Evolutionary conservation across 2,888 invertebrate genomes (phyloP).

Genomic region (Ganaspis brasiliensis): DNA sequence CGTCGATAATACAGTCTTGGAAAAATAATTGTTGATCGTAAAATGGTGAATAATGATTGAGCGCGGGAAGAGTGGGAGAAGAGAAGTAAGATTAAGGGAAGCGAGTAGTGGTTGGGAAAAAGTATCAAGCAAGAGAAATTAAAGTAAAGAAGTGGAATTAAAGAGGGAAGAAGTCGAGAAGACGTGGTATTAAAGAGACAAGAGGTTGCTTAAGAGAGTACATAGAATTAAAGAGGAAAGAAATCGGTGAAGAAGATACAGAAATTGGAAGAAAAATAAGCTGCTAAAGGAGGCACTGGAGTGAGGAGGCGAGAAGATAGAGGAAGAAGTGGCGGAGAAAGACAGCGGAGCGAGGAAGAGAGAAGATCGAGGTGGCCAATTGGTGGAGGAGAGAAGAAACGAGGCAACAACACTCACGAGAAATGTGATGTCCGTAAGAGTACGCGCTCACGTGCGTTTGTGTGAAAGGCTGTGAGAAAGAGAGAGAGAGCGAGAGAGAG

Average conservation of each 20-base stretch:
- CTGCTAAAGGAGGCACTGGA: not conserved
- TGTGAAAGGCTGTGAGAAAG: slow-evolving; percentile 48
- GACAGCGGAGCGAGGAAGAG: slow-evolving; percentile 9
- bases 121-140: too few species aligned
- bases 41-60: too few species aligned
- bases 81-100: too few species aligned
- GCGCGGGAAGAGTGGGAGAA: too few species aligned
- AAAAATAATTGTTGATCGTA: too few species aligned
- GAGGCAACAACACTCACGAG: slow-evolving; percentile 37
- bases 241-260: slow-evolving; percentile 49
- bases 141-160: too few species aligned
- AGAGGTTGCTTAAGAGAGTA: slow-evolving; percentile 36
- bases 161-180: slow-evolving; percentile 58
- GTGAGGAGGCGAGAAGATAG: slow-evolving; percentile 45
- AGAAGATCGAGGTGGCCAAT: slow-evolving; percentile 23
- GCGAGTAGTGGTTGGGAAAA: too few species aligned
- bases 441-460: slow-evolving; percentile 57
- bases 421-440: too few species aligned
- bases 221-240: slow-evolving; percentile 53
- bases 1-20: too few species aligned
- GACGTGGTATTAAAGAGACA: slow-evolving; percentile 46
- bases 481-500: slow-evolving; percentile 56
- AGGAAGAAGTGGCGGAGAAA: not conserved
- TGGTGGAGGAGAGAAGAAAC: slow-evolving; percentile 48
- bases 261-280: slow-evolving; percentile 31